Conservation (phyloP, 2,888 invertebrate species). For the Mongoloraphidia duomilia region DNA sequence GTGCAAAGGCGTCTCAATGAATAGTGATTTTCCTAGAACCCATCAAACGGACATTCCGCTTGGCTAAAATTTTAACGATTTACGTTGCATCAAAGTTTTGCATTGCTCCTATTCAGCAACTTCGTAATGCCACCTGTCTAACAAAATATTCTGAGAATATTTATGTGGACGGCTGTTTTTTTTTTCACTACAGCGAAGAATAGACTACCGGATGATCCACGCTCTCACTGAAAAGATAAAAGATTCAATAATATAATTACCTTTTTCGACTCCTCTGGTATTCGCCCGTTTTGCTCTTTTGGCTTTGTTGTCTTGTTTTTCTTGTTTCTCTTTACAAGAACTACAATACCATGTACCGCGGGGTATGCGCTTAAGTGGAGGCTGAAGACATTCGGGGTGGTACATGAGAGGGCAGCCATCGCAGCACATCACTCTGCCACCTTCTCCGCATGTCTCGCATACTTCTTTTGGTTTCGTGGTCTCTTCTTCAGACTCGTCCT, state of each 20-base stretch:
- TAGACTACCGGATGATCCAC: no score
- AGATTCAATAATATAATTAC: neutral
- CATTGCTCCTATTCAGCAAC: no score
- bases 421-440: constrained; percentile 51
- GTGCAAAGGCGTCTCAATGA: no score
- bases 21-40: no score
- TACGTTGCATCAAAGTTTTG: no score
- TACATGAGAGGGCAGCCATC: constrained; percentile 44
- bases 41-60: no score
- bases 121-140: no score
- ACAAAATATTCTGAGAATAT: no score
- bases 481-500: constrained; percentile 14
- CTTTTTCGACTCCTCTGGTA: constrained; percentile 2
- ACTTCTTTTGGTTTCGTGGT: constrained; percentile 23
- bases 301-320: constrained; percentile 16
- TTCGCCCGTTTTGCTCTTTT: constrained; percentile 7
- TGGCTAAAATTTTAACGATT: no score
- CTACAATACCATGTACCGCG: constrained; percentile 47
- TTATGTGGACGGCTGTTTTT: no score
- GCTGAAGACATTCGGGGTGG: constrained; percentile 61
- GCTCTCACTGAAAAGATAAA: no score
- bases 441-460: constrained; percentile 49
- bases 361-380: constrained; percentile 43
- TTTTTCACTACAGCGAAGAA: no score
- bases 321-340: constrained; percentile 35